Percentiles rank a stretch among this genome's conserved stretches.
Conservation (phyloP, 2,797 vertebrate species). For the Sebastes flavidus region DNA sequence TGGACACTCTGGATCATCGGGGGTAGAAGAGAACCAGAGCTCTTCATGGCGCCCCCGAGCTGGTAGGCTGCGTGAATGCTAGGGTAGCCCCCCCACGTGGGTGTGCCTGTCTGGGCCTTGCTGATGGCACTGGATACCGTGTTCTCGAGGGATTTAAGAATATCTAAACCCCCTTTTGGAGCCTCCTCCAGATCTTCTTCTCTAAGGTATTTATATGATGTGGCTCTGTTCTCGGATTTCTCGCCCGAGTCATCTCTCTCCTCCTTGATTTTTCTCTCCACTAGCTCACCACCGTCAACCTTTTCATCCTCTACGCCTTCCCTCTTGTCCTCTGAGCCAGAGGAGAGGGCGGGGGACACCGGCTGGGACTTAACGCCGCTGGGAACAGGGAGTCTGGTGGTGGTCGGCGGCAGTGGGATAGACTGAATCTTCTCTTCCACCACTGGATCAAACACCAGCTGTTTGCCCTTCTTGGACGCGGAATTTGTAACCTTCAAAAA, state of each 20-base stretch:
- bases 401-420: constrained; percentile 95
- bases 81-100: constrained; percentile 98
- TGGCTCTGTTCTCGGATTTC: constrained; percentile 74
- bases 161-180: constrained; percentile 95
- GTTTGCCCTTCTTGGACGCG: constrained; percentile 98
- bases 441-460: constrained; percentile 94
- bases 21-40: constrained; percentile 75
- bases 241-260: constrained; percentile 90
- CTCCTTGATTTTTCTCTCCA: constrained; percentile 93
- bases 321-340: constrained; percentile 88
- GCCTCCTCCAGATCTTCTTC: constrained; percentile 97
- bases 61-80: constrained; percentile 99
- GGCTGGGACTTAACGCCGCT: constrained; percentile 90
- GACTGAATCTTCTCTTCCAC: constrained; percentile 98
- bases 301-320: constrained; percentile 86
- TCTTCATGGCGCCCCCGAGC: constrained; percentile 91
- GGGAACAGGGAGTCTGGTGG: constrained; percentile 90
- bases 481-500: constrained; percentile 99
- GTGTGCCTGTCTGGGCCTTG: constrained; percentile 98
- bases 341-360: constrained; percentile 88
- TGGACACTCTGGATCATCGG: constrained; percentile 90
- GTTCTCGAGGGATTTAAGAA: constrained; percentile 98
- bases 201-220: constrained; percentile 96
- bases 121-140: constrained; percentile 98
- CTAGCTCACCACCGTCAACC: constrained; percentile 72